Evolutionary conservation across 2,797 vertebrate genomes (phyloP), one percentile per base, ranked within the genome.

Genomic region (Halcyon smyrnensis): DNA sequence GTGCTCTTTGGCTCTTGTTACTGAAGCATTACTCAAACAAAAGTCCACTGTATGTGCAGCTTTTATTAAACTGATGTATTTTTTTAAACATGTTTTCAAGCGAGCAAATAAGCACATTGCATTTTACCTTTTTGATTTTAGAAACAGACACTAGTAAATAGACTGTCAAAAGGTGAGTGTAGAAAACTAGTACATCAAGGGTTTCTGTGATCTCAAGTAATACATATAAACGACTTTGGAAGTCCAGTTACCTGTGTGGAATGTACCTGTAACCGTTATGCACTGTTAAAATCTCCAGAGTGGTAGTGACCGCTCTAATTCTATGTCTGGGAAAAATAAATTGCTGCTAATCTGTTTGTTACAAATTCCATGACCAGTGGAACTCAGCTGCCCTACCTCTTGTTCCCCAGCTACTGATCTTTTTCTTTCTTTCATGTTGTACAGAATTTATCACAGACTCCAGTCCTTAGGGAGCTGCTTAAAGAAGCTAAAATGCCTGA

Each of bases 361-460:
- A 15, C 23, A 70, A 85, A 25, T 76, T 74, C 45, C 16, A 8
- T 54, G 32, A 80, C 23, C 25, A 64, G 32, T 2, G 2, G 23
- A 91, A 43, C 65, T 86, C 17, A 12, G 15, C 56, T 87, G 57
- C 36, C 23, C 7, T 84, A 90, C 16, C 8, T 53, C 19, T 89
- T 71, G 57, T 84, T 45, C 20, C 9, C 13, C 16, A 36, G 20
- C 70, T 85, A 65, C 23, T 24, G 78, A 17, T 34, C 16, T 45
- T 81, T 51, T 53, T 86, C 43, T 85, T 41, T 85, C 32, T 92
- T 83, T 59, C 63, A 25, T 75, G 2, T 56, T 64, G 71, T 92
- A 11, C 92, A 99, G 99, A 99, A 99, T 97, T 98, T 99, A 64
- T 99, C 99, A 48, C 99, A 99, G 97, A 99, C 99, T 15, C 98